These are phyloP conservation scores for Bacillus rossius DNA, from an alignment of 1,140 invertebrate species.

Conservation along the genomic window DNA sequence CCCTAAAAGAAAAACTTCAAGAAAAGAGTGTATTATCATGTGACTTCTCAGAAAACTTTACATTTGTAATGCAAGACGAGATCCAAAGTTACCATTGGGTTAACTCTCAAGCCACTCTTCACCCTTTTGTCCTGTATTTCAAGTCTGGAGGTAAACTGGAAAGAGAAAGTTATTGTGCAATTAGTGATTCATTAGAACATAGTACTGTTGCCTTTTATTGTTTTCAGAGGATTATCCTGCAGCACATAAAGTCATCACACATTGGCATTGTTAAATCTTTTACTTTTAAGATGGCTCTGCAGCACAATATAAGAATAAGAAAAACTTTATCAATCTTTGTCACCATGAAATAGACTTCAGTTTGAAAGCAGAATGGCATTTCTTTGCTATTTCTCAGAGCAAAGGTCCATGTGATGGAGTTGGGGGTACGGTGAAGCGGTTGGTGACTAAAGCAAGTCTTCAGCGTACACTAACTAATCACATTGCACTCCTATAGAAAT, in stretches of 20 bases:
- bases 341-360: slow-evolving; percentile 25
- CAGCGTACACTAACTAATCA: background rate
- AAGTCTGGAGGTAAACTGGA: slow-evolving; percentile 7
- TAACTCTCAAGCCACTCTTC: slow-evolving; percentile 25
- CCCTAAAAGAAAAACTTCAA: slow-evolving; percentile 18
- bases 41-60: slow-evolving; percentile 30
- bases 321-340: slow-evolving; percentile 32
- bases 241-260: background rate
- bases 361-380: slow-evolving; percentile 31
- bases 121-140: slow-evolving; percentile 25
- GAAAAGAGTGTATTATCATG: slow-evolving; percentile 13
- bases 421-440: slow-evolving; percentile 28
- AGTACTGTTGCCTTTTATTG: slow-evolving; percentile 17
- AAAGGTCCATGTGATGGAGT: slow-evolving; percentile 34
- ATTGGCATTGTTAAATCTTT: slow-evolving; percentile 24
- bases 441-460: slow-evolving; percentile 22
- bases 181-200: slow-evolving; percentile 21
- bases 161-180: slow-evolving; percentile 6
- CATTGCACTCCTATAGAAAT: background rate
- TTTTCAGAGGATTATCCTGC: slow-evolving; percentile 9
- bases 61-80: slow-evolving; percentile 25
- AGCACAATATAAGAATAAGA: slow-evolving; percentile 36
- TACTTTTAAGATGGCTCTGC: slow-evolving; percentile 33
- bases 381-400: slow-evolving; percentile 32
- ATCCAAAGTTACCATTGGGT: slow-evolving; percentile 26